Base-by-base conservation (phyloP, 2,888 invertebrate species). In the Hemistola chrysoprasaria region DNA sequence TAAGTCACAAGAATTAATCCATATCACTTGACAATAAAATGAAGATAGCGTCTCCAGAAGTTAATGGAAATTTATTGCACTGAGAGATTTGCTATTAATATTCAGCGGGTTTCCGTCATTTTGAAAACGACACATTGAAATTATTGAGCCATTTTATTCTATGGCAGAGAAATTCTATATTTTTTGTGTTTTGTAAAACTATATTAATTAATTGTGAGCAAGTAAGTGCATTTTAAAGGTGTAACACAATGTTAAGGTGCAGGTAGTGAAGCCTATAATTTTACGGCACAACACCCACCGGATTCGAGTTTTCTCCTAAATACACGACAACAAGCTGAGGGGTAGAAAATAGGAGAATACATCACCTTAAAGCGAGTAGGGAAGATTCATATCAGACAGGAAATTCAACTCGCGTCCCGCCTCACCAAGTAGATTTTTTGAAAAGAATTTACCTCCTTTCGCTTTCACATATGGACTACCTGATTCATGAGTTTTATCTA, bases 1-100 rank as follows among this genome's bases (percentile, higher is more conserved):
- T 89, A 84, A 90, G 90, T 87, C 85, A 86, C 67, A 77, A 65
- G 76, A 83, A 87, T 80, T 90, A 90, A 87, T 86, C 90, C 79
- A 78, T 85, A 85, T 83, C 83, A 81, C 80, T 87, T 72, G 78
- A 81, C 76, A 89, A 85, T 78, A 82, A 84, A 85, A 82, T 83
- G 67, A 75, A 84, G 81, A 82, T 78, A 70, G 81, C 83, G 76
- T 83, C 79, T 76, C 72, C 81, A 76, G 85, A 81, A 80, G 86
- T 85, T 78, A 83, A 89, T 81, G 80, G 79, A 76, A 77, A 84
- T 76, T 80, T 85, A 80, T 81, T 83, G 71, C 67, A 71, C 73
- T 75, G 62, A 59, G 61, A 68, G 63, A 65, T 71, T 55, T 24
- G 40, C 41, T 44, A 47, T 48, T 55, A 50, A 47, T 50, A 48